Evolutionary conservation across 2,113 vertebrate species (phyloP).

Genomic region (Colinus virginianus): DNA sequence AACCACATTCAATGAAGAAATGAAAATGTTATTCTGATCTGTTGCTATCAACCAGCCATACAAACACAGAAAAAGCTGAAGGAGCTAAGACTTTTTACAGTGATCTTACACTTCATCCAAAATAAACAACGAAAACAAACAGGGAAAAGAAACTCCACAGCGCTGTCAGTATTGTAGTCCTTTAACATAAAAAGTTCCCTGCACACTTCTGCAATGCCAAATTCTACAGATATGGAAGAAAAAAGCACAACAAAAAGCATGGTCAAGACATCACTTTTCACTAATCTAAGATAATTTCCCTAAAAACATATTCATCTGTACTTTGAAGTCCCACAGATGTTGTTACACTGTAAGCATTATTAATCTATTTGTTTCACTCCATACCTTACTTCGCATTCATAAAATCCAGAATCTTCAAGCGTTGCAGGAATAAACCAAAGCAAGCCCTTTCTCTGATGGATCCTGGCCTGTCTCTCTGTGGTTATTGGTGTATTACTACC

Average conservation of each 20-base stretch:
- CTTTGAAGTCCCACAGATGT: neutral
- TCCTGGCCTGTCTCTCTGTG: slow-evolving; percentile 46
- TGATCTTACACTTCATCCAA: neutral
- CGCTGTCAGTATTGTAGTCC: neutral
- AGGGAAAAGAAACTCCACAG: neutral
- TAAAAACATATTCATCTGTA: neutral
- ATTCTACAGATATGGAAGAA: neutral
- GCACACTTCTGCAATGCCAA: neutral
- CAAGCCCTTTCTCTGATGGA: slow-evolving; percentile 71
- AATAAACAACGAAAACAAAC: neutral
- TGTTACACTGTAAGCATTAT: neutral
- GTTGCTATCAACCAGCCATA: neutral
- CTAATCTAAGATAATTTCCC: neutral
- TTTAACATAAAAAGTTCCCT: neutral
- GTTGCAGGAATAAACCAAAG: slow-evolving; percentile 86
- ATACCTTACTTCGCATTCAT: slow-evolving; percentile 84
- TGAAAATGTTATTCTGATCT: neutral
- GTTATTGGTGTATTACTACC: slow-evolving; percentile 58
- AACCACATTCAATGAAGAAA: neutral
- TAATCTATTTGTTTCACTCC: neutral
- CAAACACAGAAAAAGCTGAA: neutral
- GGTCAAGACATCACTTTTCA: neutral
- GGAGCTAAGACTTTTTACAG: neutral
- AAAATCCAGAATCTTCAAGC: slow-evolving; percentile 80
- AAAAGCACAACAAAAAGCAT: neutral